Evolutionary conservation across 1,140 invertebrate genomes (phyloP).

Genomic region (Drosophila melanica): DNA sequence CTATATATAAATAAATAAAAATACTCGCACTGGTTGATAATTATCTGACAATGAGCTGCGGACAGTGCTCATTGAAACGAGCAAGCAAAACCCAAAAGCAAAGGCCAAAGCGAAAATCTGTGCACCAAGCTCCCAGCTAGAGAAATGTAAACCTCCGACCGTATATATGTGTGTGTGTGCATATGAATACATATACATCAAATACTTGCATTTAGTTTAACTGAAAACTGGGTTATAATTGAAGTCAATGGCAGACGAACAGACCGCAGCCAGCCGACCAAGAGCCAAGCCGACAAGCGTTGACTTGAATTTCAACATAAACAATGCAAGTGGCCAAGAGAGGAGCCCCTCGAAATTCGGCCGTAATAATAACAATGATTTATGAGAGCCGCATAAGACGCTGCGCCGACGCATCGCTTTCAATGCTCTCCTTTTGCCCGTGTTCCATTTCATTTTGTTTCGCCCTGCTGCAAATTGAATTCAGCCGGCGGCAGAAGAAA

Average conservation of each 20-base stretch:
- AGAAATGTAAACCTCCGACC: conserved; percentile 26
- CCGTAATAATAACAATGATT: conserved; percentile 54
- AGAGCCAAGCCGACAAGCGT: conserved; percentile 20
- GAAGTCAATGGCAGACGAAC: conserved; percentile 57
- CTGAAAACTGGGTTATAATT: conserved; percentile 79
- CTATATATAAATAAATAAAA: conserved; percentile 30
- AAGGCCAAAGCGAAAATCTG: conserved; percentile 32
- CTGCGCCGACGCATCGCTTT: background rate
- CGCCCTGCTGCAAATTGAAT: conserved; percentile 54
- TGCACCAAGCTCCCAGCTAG: conserved; percentile 1
- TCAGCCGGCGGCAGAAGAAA: conserved; percentile 23
- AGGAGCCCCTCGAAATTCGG: conserved; percentile 47
- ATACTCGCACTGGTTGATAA: conserved; percentile 57
- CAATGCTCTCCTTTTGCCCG: background rate
- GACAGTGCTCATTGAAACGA: conserved; percentile 43
- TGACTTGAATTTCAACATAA: conserved; percentile 67
- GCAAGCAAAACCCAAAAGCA: conserved; percentile 30
- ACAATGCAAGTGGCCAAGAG: conserved; percentile 56
- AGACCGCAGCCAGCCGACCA: conserved; percentile 1
- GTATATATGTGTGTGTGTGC: no score
- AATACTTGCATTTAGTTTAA: conserved; percentile 17
- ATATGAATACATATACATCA: background rate
- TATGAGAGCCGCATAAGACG: conserved; percentile 46
- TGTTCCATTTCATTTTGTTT: conserved; percentile 60
- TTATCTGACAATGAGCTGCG: conserved; percentile 74